phyloP scores from a whole-genome alignment of 53 echinoderm and acorn worm species.

The Henricia sp. region DNA sequence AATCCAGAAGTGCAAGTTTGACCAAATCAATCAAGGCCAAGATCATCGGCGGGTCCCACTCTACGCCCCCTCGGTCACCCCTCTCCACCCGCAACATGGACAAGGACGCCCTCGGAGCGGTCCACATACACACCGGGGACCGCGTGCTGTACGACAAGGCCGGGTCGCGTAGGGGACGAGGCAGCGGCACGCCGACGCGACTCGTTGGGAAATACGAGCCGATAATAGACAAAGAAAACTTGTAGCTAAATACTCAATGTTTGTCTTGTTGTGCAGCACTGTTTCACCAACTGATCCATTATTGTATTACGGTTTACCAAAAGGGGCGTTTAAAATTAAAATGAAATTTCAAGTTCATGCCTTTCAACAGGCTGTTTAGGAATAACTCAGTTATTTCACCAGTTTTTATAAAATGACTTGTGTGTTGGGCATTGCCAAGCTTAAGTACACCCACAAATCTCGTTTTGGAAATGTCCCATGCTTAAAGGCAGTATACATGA shows the following conservation, averaged over 20 bases:
- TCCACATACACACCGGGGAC: slow-evolving; percentile 17
- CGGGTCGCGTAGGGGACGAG: slow-evolving; percentile 13
- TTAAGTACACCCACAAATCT: no score
- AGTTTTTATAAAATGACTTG: no score
- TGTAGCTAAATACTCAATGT: no score
- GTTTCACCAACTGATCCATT: background rate
- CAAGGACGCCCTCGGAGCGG: slow-evolving; percentile 64
- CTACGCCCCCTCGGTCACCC: slow-evolving; percentile 67
- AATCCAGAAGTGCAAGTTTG: slow-evolving; percentile 30
- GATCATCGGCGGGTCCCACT: slow-evolving; percentile 10
- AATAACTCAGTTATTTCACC: no score
- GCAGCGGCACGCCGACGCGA: slow-evolving; percentile 49
- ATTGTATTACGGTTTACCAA: background rate
- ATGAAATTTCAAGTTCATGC: no score
- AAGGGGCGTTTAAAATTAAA: no score
- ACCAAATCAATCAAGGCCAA: slow-evolving; percentile 33
- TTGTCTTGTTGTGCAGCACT: no score
- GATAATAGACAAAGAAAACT: slow-evolving; percentile 75
- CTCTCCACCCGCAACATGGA: slow-evolving; percentile 79
- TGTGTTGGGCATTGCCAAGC: no score
- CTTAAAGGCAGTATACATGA: no score
- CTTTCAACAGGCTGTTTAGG: no score
- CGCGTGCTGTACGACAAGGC: slow-evolving; percentile 32
- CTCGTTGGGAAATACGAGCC: slow-evolving; percentile 73
- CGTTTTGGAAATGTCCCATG: no score